A percentile compares a stretch with the other conserved stretches of the same genome.
Conservation (phyloP, 2,797 vertebrate species). For the Spheniscus humboldti region DNA sequence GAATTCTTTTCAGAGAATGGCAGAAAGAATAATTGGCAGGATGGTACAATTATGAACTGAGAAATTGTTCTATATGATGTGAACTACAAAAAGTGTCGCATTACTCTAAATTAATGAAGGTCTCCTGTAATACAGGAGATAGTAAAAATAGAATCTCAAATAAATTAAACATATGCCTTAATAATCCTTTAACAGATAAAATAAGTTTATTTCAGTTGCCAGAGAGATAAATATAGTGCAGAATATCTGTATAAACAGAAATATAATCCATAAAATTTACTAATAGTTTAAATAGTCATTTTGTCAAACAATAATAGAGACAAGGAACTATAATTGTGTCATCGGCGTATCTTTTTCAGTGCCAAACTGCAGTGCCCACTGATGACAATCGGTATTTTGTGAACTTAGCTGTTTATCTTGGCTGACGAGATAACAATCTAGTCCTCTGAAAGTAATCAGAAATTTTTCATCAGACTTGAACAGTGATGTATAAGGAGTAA, state of each 20-base stretch:
- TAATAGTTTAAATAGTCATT: background rate
- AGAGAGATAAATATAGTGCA: background rate
- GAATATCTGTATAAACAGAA: background rate
- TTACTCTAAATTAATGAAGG: conserved; percentile 9
- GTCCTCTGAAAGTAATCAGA: conserved; percentile 14
- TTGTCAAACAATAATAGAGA: background rate
- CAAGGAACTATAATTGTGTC: background rate
- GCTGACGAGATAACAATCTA: background rate
- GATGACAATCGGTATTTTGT: background rate
- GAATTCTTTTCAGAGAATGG: conserved; percentile 1
- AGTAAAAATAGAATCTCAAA: background rate
- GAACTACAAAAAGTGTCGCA: background rate
- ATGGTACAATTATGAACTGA: background rate
- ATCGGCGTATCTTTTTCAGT: background rate
- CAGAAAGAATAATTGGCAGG: background rate
- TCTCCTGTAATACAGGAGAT: background rate
- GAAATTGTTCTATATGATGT: background rate
- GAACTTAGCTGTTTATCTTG: background rate
- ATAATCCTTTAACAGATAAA: background rate
- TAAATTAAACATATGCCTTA: background rate
- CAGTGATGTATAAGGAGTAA: conserved; percentile 14
- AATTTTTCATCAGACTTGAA: conserved; percentile 11
- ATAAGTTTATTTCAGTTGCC: background rate
- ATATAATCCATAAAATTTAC: background rate
- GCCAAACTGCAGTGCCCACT: background rate